Base-by-base conservation (phyloP, 2,113 vertebrate genomes). In the Salvelinus fontinalis region DNA sequence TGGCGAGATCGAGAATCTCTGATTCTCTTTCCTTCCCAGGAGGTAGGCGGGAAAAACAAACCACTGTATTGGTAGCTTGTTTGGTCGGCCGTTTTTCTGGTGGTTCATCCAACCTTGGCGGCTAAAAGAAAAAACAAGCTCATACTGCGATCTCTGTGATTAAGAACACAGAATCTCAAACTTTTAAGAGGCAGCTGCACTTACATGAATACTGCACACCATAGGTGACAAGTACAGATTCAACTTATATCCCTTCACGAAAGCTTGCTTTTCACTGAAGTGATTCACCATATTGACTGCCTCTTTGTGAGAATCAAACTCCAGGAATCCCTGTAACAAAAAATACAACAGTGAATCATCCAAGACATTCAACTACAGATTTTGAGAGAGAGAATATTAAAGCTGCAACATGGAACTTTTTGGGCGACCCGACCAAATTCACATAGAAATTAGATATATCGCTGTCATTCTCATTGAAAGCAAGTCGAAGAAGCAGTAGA, bases 291-390 rank as follows among this genome's bases (percentile, higher is more conserved):
- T 87, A 22, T 66, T 73, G 29, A 74, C 70, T 2, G 86, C 86
- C 74, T 87, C 86, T 13, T 75, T 64, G 34, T 85, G 81, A 26
- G 83, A 74, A 66, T 54, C 80, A 65, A 87, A 85, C 73, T 87
- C 86, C 75, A 87, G 66, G 71, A 87, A 87, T 3, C 86, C 86
- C 86, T 87, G 51, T 26, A 71, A 75, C 14, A n/a, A 16, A 60
- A 44, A 48, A 71, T 16, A 67, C 20, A 76, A 14, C 31, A 68
- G 7, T 68, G 2, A 18, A 54, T 18, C 51, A 54, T 54, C 51
- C 16, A 7, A 34, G 0, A 68, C 29, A 27, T 34, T 68, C 27
- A 67, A 67, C 65, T 57, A 57, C 18, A 57, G 18, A 20, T 44
- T 44, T 44, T 11, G 39, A 9, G 9, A 11, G 39, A 44, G 39